Percentiles rank a stretch among this genome's conserved stretches.
Evolutionary conservation across 2,797 vertebrate genomes (phyloP).

Genomic region (Urophycis tenuis): DNA sequence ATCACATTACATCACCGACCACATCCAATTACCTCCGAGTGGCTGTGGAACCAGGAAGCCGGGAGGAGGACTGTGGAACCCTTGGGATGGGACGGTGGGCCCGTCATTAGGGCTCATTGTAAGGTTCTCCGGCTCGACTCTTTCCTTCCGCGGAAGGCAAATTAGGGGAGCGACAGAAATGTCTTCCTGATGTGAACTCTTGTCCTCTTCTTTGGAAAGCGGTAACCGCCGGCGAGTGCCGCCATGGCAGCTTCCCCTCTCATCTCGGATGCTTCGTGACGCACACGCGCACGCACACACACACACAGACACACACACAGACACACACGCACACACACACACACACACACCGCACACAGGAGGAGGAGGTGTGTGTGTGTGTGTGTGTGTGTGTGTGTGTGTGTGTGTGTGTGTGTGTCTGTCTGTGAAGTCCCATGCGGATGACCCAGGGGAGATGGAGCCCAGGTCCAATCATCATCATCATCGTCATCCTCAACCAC

Average conservation of each 20-base stretch:
- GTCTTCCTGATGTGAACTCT: neutral
- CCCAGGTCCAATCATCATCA: neutral
- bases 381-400: too few species aligned
- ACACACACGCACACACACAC: too few species aligned
- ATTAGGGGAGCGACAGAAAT: neutral
- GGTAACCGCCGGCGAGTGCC: neutral
- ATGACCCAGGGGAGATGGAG: neutral
- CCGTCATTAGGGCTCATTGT: constrained; percentile 34
- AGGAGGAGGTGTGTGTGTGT: too few species aligned
- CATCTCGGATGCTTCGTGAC: neutral
- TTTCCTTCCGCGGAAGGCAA: neutral
- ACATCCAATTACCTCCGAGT: constrained; percentile 31
- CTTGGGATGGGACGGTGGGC: constrained; percentile 42
- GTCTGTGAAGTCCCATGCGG: neutral
- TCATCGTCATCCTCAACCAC: neutral
- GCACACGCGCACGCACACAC: too few species aligned
- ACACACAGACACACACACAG: too few species aligned
- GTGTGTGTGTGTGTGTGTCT: too few species aligned
- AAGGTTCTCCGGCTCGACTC: neutral
- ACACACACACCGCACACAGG: too few species aligned
- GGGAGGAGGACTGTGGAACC: constrained; percentile 18
- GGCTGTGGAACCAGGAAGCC: constrained; percentile 31
- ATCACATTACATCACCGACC: constrained; percentile 40
- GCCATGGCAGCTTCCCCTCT: neutral
- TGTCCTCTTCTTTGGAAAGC: neutral